phyloP scores from a whole-genome alignment of 2,888 invertebrate genomes.

The Euplexia lucipara region DNA sequence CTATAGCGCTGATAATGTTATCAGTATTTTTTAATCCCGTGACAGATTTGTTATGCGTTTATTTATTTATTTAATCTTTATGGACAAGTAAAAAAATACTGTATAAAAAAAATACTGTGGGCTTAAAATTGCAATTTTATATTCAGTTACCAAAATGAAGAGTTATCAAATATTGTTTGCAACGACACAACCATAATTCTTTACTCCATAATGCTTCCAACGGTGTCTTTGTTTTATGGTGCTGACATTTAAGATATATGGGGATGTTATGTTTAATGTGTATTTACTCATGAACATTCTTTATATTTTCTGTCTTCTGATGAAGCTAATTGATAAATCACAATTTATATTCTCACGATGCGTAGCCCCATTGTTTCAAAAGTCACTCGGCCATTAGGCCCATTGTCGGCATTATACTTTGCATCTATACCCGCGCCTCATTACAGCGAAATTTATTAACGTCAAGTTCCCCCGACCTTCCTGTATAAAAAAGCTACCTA shows the following conservation, averaged over 20 bases:
- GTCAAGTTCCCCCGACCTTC: slow-evolving; percentile 65
- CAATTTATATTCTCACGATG: slow-evolving; percentile 56
- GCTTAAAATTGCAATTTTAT: not conserved
- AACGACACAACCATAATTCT: slow-evolving; percentile 30
- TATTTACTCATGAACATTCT: slow-evolving; percentile 7
- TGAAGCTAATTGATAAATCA: slow-evolving; percentile 26
- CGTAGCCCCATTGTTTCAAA: slow-evolving; percentile 54
- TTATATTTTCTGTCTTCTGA: slow-evolving; percentile 9
- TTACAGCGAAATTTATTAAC: slow-evolving; percentile 76
- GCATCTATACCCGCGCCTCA: slow-evolving; percentile 70
- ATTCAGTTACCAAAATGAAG: slow-evolving; percentile 16
- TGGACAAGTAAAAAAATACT: too few species aligned
- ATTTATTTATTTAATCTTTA: too few species aligned
- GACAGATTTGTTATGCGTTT: too few species aligned
- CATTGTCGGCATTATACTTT: slow-evolving; percentile 72
- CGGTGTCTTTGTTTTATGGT: slow-evolving; percentile 30
- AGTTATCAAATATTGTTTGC: slow-evolving; percentile 6
- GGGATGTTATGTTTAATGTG: not conserved
- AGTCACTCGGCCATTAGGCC: slow-evolving; percentile 69
- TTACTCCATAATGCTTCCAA: slow-evolving; percentile 10
- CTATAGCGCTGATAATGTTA: not conserved
- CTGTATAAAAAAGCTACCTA: slow-evolving; percentile 68
- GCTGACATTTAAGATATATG: slow-evolving; percentile 19
- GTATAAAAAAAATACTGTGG: not conserved
- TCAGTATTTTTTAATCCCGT: too few species aligned